phyloP scores from a whole-genome alignment of 2,113 vertebrate genomes.

The Pungitius pungitius region DNA sequence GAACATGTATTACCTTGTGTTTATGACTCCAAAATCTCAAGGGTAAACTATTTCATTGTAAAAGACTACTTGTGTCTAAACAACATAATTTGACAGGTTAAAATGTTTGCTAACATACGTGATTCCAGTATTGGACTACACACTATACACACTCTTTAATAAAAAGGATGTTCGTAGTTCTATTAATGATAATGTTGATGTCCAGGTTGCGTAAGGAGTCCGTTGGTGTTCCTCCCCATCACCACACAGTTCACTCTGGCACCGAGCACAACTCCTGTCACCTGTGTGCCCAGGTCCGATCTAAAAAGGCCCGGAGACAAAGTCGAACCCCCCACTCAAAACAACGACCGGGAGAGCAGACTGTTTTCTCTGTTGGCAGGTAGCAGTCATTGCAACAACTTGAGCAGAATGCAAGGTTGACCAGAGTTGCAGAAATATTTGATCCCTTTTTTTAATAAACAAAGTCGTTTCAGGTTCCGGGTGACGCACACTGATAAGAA shows the following conservation, averaged over 20 bases:
- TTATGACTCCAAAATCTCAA: neutral
- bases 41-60: neutral
- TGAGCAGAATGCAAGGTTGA: neutral
- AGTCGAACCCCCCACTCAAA: conserved; percentile 84
- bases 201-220: conserved; percentile 87
- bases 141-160: neutral
- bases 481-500: conserved; percentile 92
- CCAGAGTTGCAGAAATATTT: neutral
- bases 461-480: conserved; percentile 82
- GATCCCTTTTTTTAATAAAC: neutral
- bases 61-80: neutral
- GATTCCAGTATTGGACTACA: neutral
- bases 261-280: conserved; percentile 87
- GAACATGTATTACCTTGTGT: neutral
- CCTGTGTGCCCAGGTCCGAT: conserved; percentile 83
- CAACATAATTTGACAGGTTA: neutral
- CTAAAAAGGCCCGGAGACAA: conserved; percentile 84
- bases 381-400: conserved; percentile 44
- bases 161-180: neutral
- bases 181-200: conserved; percentile 26
- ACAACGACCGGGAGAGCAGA: conserved; percentile 87
- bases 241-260: conserved; percentile 92
- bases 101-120: neutral
- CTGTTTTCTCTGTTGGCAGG: conserved; percentile 96
- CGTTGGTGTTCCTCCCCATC: conserved; percentile 86